A percentile compares a stretch with the other conserved stretches of the same genome.
phyloP scores from a whole-genome alignment of 2,113 vertebrate genomes.

The Canis aureus region DNA sequence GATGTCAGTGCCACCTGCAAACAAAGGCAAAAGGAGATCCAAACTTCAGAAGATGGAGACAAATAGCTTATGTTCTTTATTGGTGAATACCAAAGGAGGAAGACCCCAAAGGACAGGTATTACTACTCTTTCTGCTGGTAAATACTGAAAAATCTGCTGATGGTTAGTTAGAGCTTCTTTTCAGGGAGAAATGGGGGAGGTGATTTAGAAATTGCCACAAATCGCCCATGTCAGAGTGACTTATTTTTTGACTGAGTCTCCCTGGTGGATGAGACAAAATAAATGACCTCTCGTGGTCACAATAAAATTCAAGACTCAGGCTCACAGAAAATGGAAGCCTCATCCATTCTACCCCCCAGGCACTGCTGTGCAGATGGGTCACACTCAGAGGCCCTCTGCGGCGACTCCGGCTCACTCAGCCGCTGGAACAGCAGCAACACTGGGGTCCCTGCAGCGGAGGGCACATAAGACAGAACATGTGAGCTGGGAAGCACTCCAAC shows the following conservation, averaged over 20 bases:
- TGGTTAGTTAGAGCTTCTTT: background rate
- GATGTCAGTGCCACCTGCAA: constrained; percentile 97
- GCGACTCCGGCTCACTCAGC: fast-evolving
- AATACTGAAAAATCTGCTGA: fast-evolving
- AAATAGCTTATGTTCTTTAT: fast-evolving
- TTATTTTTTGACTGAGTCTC: background rate
- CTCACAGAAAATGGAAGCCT: fast-evolving
- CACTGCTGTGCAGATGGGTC: fast-evolving
- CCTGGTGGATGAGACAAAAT: background rate
- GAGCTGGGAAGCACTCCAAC: background rate
- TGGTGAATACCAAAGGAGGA: background rate
- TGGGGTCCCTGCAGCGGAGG: fast-evolving
- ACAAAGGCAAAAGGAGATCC: background rate
- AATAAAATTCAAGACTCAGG: background rate
- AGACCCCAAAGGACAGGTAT: fast-evolving
- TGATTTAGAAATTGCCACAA: fast-evolving
- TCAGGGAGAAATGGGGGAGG: background rate
- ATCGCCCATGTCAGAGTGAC: fast-evolving
- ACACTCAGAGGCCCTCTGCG: background rate
- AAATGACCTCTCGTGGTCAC: fast-evolving
- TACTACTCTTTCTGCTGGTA: fast-evolving
- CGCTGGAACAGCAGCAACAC: background rate
- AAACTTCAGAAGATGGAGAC: background rate
- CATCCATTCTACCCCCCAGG: fast-evolving
- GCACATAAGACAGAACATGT: fast-evolving